These are phyloP conservation scores for Ericerus pela DNA, from an alignment of 1,140 invertebrate species.

Conservation along the genomic window DNA sequence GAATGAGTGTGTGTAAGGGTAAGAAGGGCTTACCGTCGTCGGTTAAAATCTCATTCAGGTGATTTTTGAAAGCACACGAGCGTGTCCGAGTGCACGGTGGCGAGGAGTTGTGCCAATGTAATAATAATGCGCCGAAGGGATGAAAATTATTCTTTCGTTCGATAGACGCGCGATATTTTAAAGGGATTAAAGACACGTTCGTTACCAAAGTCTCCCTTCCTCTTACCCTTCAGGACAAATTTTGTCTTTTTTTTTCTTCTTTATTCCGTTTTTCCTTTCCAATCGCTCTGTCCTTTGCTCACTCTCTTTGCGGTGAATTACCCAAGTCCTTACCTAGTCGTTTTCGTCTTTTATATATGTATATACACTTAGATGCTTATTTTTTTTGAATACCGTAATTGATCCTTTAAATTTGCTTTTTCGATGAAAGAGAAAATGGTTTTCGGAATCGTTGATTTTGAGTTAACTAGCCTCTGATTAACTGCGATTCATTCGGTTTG, in stretches of 20 bases:
- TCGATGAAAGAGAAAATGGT: too few species aligned
- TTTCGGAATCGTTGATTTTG: too few species aligned
- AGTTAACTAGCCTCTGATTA: too few species aligned
- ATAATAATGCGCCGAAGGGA: constrained; percentile 1
- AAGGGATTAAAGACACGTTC: constrained; percentile 2
- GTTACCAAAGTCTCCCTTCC: neutral
- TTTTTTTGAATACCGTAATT: too few species aligned
- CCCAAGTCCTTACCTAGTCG: too few species aligned
- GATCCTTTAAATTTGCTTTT: too few species aligned
- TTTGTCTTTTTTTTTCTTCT: neutral
- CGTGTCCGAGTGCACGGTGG: constrained; percentile 4
- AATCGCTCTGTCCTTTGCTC: too few species aligned
- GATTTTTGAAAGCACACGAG: constrained; percentile 7
- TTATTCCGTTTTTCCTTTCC: too few species aligned
- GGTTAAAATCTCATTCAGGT: constrained; percentile 9
- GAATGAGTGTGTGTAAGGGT: neutral
- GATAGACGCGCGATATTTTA: neutral
- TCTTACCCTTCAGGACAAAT: neutral
- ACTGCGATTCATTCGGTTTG: too few species aligned
- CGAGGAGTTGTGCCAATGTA: neutral
- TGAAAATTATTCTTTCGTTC: constrained; percentile 12
- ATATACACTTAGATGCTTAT: too few species aligned
- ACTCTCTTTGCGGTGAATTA: too few species aligned
- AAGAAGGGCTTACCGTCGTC: neutral
- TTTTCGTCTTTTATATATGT: too few species aligned